phyloP scores from a whole-genome alignment of 2,113 vertebrate species.

The Pleuronectes platessa region DNA sequence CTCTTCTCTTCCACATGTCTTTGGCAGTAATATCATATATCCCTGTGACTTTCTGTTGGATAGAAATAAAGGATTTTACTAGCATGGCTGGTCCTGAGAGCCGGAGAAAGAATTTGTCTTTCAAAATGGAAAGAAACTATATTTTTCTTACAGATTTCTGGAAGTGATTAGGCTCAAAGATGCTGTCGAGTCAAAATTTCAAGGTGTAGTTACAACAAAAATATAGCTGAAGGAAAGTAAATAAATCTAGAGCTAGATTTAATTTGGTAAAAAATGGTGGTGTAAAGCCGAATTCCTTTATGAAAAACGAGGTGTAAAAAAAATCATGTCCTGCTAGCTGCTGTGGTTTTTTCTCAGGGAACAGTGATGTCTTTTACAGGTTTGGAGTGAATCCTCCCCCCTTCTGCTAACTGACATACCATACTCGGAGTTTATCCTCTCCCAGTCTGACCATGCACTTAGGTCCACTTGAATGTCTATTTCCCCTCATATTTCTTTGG shows the following conservation, averaged over 20 bases:
- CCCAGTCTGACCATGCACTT: constrained; percentile 24
- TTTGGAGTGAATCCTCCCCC: constrained; percentile 23
- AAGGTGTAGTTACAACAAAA: constrained; percentile 22
- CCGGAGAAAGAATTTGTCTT: constrained; percentile 10
- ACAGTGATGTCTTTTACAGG: constrained; percentile 53
- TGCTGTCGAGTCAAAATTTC: constrained; percentile 16
- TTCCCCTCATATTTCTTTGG: neutral
- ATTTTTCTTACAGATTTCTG: constrained; percentile 23
- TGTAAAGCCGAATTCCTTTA: neutral
- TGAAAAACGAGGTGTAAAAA: constrained; percentile 2
- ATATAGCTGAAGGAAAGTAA: constrained; percentile 15
- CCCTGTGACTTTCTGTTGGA: constrained; percentile 1
- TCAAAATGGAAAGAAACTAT: constrained; percentile 11
- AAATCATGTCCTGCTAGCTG: constrained; percentile 16
- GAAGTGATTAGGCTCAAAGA: constrained; percentile 20
- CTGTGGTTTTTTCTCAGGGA: constrained; percentile 34
- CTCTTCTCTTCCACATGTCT: neutral
- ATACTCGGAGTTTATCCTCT: constrained; percentile 14
- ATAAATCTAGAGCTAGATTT: constrained; percentile 9
- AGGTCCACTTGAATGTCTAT: neutral
- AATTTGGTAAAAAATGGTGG: neutral
- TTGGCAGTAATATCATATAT: constrained; percentile 23
- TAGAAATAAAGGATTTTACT: constrained; percentile 21
- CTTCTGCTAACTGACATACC: constrained; percentile 26
- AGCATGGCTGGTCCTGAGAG: neutral